Base-by-base conservation (phyloP, 2,113 vertebrate species). In the Rhea pennata region DNA sequence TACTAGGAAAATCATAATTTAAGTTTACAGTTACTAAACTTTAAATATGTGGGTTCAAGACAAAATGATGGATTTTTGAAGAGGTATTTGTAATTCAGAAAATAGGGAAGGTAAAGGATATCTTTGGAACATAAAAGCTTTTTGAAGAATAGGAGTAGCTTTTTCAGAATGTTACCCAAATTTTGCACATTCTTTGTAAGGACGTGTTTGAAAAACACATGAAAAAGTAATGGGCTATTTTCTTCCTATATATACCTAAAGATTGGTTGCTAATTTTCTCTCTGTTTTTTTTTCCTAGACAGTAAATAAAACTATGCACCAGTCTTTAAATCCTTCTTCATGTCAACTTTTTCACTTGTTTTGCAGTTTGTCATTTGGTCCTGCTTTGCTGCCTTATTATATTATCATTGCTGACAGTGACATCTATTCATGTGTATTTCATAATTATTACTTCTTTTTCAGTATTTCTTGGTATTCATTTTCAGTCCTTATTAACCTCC, bases 21-120 rank as follows among this genome's bases (percentile, higher is more conserved):
- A 74, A 42, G 92, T 94, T 90, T 91, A 77, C 16, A 75, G 9
- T 82, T 90, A 56, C 20, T 73, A 1, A 88, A 27, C 46, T 88
- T 88, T 81, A 62, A 94, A 82, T 36, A 40, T 70, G 46, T 74
- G 13, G 15, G 24, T 80, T 48, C 22, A 78, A 88, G 54, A 23
- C n/a, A 86, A 94, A 97, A 65, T 29, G 12, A 39, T n/a, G 59
- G 64, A 44, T 87, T 95, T 71, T 72, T 80, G 42, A 87, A 76
- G 56, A 53, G 33, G 9, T 42, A 24, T 16, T 40, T 80, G 26
- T 64, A 70, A 82, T 66, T 92, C 31, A 70, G 33, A 9, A 72
- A 40, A 58, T 79, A 21, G 39, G 29, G 42, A 67, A 31, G 29
- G 8, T 73, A 21, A 75, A 92, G 48, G 46, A 36, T 72, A n/a